phyloP scores from a whole-genome alignment of 53 echinoderm and acorn worm genomes.

The Echinometra lucunter region DNA sequence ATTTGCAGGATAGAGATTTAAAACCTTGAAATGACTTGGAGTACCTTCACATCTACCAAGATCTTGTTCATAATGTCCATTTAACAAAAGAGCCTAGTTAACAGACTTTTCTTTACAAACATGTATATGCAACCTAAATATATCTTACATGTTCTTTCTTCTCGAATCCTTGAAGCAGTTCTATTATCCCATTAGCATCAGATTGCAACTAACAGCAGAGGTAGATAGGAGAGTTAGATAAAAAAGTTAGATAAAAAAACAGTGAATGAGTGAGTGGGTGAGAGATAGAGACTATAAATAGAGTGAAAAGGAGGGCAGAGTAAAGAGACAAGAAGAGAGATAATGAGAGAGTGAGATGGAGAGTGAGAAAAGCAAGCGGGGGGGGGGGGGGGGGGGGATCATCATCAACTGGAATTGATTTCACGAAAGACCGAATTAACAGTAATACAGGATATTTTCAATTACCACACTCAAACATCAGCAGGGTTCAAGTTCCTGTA shows the following conservation, averaged over 20 bases:
- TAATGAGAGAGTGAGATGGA: not conserved
- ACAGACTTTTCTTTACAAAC: no score
- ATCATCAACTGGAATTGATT: slow-evolving; percentile 4
- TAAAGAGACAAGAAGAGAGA: not conserved
- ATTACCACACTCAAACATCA: not conserved
- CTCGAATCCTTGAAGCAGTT: no score
- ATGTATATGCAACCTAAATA: no score
- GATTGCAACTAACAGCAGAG: no score
- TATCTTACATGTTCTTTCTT: no score
- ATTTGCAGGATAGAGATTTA: not conserved
- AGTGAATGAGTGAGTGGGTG: not conserved
- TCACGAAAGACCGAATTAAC: not conserved
- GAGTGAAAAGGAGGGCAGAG: not conserved
- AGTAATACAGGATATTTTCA: not conserved
- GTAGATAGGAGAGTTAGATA: no score
- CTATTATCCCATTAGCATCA: no score
- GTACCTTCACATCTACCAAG: not conserved
- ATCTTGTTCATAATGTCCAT: not conserved
- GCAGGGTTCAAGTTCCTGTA: not conserved
- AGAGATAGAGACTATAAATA: not conserved
- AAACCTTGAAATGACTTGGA: not conserved
- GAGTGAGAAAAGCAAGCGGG: not conserved
- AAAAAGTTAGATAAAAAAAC: not conserved
- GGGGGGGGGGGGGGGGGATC: not conserved
- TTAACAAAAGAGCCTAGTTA: no score